These are phyloP conservation scores for Cervus canadensis DNA, from an alignment of 2,113 vertebrate species.

Conservation along the genomic window DNA sequence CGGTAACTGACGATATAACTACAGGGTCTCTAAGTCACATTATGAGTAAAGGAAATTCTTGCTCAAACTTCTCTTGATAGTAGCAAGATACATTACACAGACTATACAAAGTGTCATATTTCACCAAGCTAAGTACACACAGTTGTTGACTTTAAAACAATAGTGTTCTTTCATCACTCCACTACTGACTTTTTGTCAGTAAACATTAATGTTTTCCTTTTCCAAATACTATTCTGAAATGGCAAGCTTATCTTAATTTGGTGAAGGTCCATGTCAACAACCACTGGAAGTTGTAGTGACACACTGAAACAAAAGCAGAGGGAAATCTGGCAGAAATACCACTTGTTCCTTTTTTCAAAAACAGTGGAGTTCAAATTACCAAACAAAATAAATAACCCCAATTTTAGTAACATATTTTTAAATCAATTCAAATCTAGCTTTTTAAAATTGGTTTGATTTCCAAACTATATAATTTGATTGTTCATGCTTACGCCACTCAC, in stretches of 20 bases:
- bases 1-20: background rate
- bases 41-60: conserved; percentile 10
- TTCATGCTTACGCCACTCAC: background rate
- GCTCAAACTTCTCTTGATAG: background rate
- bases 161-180: background rate
- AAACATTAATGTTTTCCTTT: background rate
- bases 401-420: background rate
- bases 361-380: conserved; percentile 27
- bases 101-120: background rate
- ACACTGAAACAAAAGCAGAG: conserved; percentile 18
- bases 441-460: conserved; percentile 11
- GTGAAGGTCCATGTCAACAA: background rate
- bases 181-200: background rate
- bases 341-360: conserved; percentile 18
- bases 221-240: background rate
- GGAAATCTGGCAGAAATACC: background rate
- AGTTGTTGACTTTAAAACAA: background rate
- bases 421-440: background rate
- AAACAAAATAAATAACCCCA: conserved; percentile 23
- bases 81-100: background rate
- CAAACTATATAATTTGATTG: conserved; percentile 10
- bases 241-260: conserved; percentile 31
- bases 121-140: background rate
- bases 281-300: background rate
- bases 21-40: background rate